Percentiles rank a stretch among this genome's conserved stretches.
phyloP scores from a whole-genome alignment of 2,888 invertebrate species.

The Eilema depressum region DNA sequence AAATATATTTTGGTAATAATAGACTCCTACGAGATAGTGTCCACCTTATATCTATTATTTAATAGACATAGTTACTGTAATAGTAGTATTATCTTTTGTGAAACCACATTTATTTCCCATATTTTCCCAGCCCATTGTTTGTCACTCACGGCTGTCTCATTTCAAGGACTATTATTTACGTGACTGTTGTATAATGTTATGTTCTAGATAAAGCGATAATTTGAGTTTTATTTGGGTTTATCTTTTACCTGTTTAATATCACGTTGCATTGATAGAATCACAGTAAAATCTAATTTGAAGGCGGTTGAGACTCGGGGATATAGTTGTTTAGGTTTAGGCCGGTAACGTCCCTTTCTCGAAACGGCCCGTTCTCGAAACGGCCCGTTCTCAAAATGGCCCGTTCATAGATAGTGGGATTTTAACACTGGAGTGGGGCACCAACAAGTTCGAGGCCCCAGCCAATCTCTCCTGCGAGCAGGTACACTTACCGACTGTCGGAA shows the following conservation, averaged over 20 bases:
- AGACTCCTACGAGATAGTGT: too few relatives aligned
- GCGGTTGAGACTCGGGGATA: not conserved
- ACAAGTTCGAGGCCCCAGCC: not conserved
- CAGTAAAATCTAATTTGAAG: not conserved
- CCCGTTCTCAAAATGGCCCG: too few relatives aligned
- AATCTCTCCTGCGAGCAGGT: too few relatives aligned
- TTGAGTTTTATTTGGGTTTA: not conserved
- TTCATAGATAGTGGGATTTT: not conserved
- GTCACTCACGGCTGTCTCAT: constrained; percentile 32
- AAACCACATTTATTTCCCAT: constrained; percentile 17
- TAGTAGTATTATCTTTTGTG: constrained; percentile 28
- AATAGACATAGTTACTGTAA: not conserved
- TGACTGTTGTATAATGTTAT: not conserved
- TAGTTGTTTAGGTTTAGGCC: not conserved
- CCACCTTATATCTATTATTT: too few relatives aligned
- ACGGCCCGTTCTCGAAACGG: too few relatives aligned
- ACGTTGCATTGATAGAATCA: not conserved
- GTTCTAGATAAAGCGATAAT: not conserved
- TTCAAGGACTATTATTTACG: constrained; percentile 27
- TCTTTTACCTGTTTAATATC: not conserved
- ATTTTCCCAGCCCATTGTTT: constrained; percentile 30
- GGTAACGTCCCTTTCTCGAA: too few relatives aligned
- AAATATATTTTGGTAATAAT: too few relatives aligned
- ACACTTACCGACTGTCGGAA: not conserved
- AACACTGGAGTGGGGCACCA: not conserved